Evolutionary conservation across 2,888 invertebrate species (phyloP).

Genomic region (Eristalis pertinax): DNA sequence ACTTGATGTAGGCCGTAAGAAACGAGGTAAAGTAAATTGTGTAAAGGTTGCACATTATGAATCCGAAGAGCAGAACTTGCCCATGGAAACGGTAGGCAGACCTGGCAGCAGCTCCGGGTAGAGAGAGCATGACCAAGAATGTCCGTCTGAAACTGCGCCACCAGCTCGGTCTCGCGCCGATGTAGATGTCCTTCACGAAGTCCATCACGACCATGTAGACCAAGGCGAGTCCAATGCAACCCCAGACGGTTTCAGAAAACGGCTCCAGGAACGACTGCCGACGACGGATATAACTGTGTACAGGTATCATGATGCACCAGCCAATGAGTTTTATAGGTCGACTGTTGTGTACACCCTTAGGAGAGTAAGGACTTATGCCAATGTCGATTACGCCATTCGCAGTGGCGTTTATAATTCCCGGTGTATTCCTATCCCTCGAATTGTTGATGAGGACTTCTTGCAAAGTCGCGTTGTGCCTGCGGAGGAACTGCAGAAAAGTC

Average conservation of each 20-base stretch:
- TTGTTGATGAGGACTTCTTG: background rate
- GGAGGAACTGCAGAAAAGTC: constrained; percentile 9
- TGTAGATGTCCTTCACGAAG: background rate
- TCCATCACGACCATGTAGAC: background rate
- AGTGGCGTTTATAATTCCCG: constrained; percentile 17
- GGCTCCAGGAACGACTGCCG: constrained; percentile 18
- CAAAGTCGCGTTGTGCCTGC: constrained; percentile 31
- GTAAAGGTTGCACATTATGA: constrained; percentile 21
- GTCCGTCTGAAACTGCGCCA: constrained; percentile 11
- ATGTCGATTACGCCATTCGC: background rate
- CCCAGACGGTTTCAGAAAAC: constrained; percentile 12
- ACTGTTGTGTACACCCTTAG: background rate
- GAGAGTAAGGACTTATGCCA: background rate
- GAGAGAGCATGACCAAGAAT: background rate
- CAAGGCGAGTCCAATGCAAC: background rate
- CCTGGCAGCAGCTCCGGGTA: background rate
- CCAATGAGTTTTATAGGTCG: background rate
- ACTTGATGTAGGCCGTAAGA: constrained; percentile 25
- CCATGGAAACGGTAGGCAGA: constrained; percentile 12
- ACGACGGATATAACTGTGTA: constrained; percentile 7
- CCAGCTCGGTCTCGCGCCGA: background rate
- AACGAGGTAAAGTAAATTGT: constrained; percentile 25
- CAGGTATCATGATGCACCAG: constrained; percentile 14
- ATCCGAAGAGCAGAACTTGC: constrained; percentile 1
- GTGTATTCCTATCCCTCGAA: background rate